phyloP scores from a whole-genome alignment of 2,113 vertebrate species.

The Talpa occidentalis region DNA sequence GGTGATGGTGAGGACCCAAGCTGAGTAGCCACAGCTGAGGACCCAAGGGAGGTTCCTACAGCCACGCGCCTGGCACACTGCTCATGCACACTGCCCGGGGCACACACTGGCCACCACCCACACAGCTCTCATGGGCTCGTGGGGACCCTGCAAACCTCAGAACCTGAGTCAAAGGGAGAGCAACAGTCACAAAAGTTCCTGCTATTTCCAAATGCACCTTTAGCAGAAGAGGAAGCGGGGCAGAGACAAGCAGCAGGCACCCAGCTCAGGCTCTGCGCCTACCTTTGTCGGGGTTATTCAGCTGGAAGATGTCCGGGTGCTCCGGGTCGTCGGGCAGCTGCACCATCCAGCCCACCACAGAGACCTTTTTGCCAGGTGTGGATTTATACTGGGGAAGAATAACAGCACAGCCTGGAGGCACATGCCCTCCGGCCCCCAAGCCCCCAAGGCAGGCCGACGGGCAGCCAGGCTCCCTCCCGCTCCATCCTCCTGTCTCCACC shows the following conservation, averaged over 20 bases:
- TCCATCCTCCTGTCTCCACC: not conserved
- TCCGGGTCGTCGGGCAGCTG: slow-evolving; percentile 94
- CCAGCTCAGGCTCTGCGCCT: not conserved
- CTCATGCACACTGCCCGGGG: not conserved
- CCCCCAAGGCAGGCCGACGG: no score
- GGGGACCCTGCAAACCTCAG: not conserved
- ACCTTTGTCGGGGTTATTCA: slow-evolving; percentile 98
- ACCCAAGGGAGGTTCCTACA: not conserved
- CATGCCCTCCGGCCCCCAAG: not conserved
- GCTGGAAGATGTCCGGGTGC: slow-evolving; percentile 96
- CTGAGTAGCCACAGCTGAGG: not conserved
- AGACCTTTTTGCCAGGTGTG: slow-evolving; percentile 94
- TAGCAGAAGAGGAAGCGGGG: not conserved
- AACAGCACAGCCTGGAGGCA: not conserved
- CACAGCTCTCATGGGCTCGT: not conserved
- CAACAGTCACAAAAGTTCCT: not conserved
- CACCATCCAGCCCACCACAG: slow-evolving; percentile 95
- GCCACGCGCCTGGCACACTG: rapidly evolving
- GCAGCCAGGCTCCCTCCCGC: not conserved
- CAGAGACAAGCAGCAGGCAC: not conserved
- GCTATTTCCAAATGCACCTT: not conserved
- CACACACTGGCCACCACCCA: rapidly evolving
- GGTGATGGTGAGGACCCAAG: not conserved
- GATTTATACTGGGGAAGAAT: slow-evolving; percentile 92
- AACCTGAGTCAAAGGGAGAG: not conserved